Conservation (phyloP, 2,797 vertebrate genomes). For the Tragelaphus oryx region DNA sequence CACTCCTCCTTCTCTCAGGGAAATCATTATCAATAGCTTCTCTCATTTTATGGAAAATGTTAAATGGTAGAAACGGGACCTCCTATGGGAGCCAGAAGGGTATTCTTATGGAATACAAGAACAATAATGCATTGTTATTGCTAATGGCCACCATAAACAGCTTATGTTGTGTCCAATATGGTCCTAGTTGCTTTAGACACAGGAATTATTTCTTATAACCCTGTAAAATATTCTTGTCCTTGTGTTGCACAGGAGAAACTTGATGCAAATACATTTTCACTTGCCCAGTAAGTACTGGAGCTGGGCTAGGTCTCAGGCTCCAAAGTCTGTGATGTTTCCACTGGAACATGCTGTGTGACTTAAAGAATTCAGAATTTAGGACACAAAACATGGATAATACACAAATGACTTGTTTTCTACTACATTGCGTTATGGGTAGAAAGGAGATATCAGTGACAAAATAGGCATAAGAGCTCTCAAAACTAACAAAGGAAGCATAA, state of each 20-base stretch:
- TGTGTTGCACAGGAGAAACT: not conserved
- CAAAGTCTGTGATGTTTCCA: not conserved
- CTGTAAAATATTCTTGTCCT: not conserved
- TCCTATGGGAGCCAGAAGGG: not conserved
- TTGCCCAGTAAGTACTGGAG: not conserved
- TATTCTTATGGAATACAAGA: not conserved
- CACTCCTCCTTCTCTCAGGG: not conserved
- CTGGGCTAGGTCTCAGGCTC: not conserved
- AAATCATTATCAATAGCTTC: not conserved
- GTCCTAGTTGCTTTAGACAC: not conserved
- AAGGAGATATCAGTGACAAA: not conserved
- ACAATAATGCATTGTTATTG: not conserved
- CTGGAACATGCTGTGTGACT: not conserved
- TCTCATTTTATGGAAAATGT: not conserved
- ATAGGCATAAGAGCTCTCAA: not conserved
- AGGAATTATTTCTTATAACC: not conserved
- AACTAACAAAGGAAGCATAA: conserved; percentile 4
- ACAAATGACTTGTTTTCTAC: not conserved
- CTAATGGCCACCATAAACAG: not conserved
- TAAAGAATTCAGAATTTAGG: not conserved
- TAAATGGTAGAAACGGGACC: not conserved
- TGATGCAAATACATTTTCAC: not conserved
- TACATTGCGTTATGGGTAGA: not conserved
- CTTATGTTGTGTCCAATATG: not conserved
- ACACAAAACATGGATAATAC: not conserved